Conservation (phyloP, 2,113 vertebrate genomes). For the Monarcha castaneiventris region DNA sequence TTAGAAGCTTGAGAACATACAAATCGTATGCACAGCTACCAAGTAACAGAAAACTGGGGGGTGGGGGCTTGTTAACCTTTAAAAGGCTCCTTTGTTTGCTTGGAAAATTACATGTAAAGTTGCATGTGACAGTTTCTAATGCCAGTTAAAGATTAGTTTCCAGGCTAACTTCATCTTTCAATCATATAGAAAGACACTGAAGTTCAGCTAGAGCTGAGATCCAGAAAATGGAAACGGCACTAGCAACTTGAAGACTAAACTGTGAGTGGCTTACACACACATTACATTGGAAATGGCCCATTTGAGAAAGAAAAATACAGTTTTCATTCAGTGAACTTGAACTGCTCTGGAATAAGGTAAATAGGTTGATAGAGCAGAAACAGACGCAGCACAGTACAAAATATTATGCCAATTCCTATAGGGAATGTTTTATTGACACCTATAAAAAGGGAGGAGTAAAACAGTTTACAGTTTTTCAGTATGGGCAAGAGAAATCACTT, state of each 20-base stretch:
- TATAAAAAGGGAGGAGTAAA: background rate
- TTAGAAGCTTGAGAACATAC: background rate
- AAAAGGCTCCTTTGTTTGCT: constrained; percentile 42
- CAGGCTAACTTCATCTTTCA: background rate
- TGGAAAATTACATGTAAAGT: constrained; percentile 8
- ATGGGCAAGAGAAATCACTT: background rate
- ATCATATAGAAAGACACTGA: constrained; percentile 17
- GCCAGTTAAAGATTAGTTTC: constrained; percentile 23
- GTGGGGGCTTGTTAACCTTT: background rate
- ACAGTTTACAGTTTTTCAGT: background rate
- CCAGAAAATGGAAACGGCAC: background rate
- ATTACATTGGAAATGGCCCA: background rate
- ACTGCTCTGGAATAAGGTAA: background rate
- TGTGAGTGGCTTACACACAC: background rate
- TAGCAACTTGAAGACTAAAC: background rate
- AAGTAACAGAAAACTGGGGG: constrained; percentile 7
- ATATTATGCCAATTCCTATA: background rate
- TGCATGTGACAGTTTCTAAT: background rate
- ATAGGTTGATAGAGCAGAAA: background rate
- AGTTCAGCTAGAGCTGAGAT: background rate
- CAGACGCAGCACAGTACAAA: background rate
- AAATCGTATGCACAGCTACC: background rate
- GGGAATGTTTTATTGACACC: background rate
- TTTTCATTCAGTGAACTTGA: background rate
- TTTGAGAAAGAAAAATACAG: background rate